Base-by-base conservation (phyloP, 2,113 vertebrate genomes). In the Electrona antarctica region DNA sequence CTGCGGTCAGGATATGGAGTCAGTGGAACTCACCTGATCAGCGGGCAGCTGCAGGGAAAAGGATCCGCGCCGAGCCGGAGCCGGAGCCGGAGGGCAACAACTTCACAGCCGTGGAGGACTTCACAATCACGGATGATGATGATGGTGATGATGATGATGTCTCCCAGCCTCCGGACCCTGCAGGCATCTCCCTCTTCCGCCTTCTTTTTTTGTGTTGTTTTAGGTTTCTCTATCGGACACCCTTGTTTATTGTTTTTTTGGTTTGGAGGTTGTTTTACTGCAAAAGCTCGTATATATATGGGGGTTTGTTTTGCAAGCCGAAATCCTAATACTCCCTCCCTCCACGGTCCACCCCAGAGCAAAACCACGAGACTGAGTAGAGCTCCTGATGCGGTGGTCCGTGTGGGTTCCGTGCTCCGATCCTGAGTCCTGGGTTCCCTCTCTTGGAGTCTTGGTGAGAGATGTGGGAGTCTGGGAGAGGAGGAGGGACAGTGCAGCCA, bases 31-130 rank as follows among this genome's bases (percentile, higher is more conserved):
- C 87, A 92, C 91, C 88, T 90, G 21, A 21, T 21, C 66, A 79
- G 47, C 71, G 79, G 2, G 21, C 21, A 21, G 21, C 21, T 87
- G 84, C 83, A 74, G 84, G 69, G 83, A 76, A 82, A 80, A 84
- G 81, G 88, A 88, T 83, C 80, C 74, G 45, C 9, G 52, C 65
- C 12, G 78, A 84, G 79, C 55, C 33, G 67, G 66, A 89, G 83
- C 70, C 67, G 67, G 75, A 55, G n/a, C 21, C 21, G 21, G 21
- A 21, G 21, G 21, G 21, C 21, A 21, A 21, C 21, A 91, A 90
- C 88, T 92, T 92, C 88, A 60, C 86, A 72, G 76, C 77, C 83
- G 85, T 81, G 79, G 83, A 80, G 79, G 61, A 87, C 87, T 88
- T 80, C 73, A 88, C 78, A 85, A 87, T 92, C 85, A 90, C 72